Conservation (phyloP, 2,888 invertebrate species). For the Rhagonycha fulva region DNA sequence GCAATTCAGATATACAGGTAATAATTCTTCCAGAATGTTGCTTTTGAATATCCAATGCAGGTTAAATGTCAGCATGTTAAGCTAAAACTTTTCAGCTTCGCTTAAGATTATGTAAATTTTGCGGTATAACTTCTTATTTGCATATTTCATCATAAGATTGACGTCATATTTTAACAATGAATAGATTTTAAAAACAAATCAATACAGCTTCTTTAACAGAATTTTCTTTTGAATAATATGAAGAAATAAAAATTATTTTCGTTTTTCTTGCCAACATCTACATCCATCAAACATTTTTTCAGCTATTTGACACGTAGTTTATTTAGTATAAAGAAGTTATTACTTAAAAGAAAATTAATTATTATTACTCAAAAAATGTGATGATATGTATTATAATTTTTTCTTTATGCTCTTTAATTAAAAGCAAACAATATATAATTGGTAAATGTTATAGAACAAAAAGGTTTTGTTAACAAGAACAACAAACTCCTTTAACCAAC, state of each 20-base stretch:
- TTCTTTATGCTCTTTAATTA: neutral
- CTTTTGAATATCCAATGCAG: constrained; percentile 14
- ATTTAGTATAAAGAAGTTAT: neutral
- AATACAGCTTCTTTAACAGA: constrained; percentile 2
- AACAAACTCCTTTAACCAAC: neutral
- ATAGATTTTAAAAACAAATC: constrained; percentile 17
- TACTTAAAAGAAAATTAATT: neutral
- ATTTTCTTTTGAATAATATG: neutral
- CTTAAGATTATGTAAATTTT: constrained; percentile 27
- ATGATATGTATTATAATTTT: neutral
- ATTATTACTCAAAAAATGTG: neutral
- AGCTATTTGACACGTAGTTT: neutral
- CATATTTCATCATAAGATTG: constrained; percentile 24
- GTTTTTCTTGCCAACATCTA: neutral
- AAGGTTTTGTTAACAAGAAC: neutral
- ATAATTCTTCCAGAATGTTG: constrained; percentile 10
- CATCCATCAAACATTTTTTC: neutral
- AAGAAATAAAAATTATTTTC: neutral
- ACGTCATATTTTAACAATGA: constrained; percentile 17
- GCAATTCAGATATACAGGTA: neutral
- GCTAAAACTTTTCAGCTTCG: constrained; percentile 21
- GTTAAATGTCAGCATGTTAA: constrained; percentile 14
- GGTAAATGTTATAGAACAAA: neutral
- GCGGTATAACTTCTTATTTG: constrained; percentile 23
- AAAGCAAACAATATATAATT: neutral